These are phyloP conservation scores for Galeruca laticollis DNA, from an alignment of 2,888 invertebrate genomes.

Conservation along the genomic window DNA sequence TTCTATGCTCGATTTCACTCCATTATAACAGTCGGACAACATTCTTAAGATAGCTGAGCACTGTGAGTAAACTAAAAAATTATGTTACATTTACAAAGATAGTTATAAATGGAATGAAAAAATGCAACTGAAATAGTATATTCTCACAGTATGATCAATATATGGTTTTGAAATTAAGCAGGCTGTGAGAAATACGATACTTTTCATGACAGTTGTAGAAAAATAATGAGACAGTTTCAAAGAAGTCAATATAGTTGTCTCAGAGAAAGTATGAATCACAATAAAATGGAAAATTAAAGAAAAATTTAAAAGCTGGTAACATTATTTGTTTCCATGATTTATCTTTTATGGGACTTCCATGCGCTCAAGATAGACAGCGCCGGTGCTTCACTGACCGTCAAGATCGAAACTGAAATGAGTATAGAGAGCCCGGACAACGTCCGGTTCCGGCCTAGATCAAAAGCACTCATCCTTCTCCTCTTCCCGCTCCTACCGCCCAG, in stretches of 20 bases:
- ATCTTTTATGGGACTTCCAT: not conserved
- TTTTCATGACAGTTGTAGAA: too few relatives aligned
- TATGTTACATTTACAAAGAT: too few relatives aligned
- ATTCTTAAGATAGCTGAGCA: too few relatives aligned
- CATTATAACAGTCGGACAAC: too few relatives aligned
- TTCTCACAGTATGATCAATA: too few relatives aligned
- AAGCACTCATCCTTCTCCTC: slow-evolving; percentile 55
- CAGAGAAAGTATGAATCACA: not conserved
- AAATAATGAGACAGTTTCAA: too few relatives aligned
- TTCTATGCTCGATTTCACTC: too few relatives aligned
- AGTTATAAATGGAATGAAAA: too few relatives aligned
- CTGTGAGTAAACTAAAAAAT: too few relatives aligned
- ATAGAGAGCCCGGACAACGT: slow-evolving; percentile 51
- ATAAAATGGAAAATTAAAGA: not conserved
- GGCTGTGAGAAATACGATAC: too few relatives aligned
- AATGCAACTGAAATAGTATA: too few relatives aligned
- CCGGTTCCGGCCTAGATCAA: slow-evolving; percentile 63
- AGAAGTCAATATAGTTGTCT: not conserved
- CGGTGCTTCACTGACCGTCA: slow-evolving; percentile 11
- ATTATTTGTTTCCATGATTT: not conserved
- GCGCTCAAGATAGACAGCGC: slow-evolving; percentile 43
- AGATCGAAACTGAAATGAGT: slow-evolving; percentile 10
- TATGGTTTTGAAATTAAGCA: too few relatives aligned
- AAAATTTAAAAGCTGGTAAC: not conserved
- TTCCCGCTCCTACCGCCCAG: slow-evolving; percentile 42